Evolutionary conservation across 2,113 vertebrate genomes (phyloP).

Genomic region (Prunella himalayana): DNA sequence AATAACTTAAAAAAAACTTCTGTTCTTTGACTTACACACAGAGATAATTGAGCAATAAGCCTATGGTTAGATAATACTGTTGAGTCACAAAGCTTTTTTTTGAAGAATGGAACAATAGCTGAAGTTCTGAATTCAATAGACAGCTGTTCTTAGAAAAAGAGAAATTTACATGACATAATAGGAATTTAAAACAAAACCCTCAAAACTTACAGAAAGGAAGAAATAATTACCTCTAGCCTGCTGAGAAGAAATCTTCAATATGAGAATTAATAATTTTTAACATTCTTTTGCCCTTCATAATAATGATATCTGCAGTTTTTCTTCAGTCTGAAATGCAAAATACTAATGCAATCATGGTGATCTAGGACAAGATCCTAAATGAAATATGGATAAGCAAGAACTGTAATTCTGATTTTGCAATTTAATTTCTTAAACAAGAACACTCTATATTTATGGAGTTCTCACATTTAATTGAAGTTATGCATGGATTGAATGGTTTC

Average conservation of each 20-base stretch:
- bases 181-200: neutral
- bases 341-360: neutral
- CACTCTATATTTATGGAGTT: neutral
- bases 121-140: conserved; percentile 1
- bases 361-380: neutral
- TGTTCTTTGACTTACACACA: conserved; percentile 23
- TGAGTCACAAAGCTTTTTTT: conserved; percentile 33
- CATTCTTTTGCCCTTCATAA: neutral
- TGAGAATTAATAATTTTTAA: neutral
- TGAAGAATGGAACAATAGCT: neutral
- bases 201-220: neutral
- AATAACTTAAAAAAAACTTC: conserved; percentile 38
- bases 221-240: neutral
- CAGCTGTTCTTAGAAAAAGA: neutral
- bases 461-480: neutral
- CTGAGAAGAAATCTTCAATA: neutral
- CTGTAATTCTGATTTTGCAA: neutral
- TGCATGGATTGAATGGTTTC: neutral
- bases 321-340: neutral
- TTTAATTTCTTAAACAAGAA: neutral
- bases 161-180: neutral
- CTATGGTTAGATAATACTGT: conserved; percentile 24
- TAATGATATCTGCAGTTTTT: neutral
- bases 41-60: conserved; percentile 52
- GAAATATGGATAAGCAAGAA: neutral